Conservation (phyloP, 2,888 invertebrate genomes). For the Caenorhabditis japonica region DNA sequence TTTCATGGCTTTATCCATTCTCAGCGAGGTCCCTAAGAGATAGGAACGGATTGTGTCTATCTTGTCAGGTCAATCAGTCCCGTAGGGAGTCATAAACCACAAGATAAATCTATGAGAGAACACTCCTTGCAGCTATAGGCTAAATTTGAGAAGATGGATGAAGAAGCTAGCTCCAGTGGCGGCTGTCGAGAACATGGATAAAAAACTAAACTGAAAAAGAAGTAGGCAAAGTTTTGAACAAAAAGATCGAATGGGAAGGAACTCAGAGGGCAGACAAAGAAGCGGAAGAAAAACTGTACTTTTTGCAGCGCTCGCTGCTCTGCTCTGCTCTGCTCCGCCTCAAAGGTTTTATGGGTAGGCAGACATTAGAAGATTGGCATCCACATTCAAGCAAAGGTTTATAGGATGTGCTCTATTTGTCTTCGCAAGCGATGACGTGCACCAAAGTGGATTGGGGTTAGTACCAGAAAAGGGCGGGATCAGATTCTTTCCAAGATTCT, state of each 20-base stretch:
- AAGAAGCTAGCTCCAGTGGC: constrained; percentile 26
- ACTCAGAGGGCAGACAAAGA: no score
- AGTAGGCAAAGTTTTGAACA: no score
- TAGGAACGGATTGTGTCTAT: constrained; percentile 40
- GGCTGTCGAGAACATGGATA: constrained; percentile 1
- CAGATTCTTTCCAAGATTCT: neutral
- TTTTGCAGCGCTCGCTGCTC: constrained; percentile 28
- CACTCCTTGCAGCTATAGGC: constrained; percentile 19
- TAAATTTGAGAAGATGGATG: constrained; percentile 45
- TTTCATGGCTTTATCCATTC: constrained; percentile 18
- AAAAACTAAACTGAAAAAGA: neutral
- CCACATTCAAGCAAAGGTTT: constrained; percentile 23
- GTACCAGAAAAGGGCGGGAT: constrained; percentile 3
- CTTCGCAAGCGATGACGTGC: constrained; percentile 24
- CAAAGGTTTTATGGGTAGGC: constrained; percentile 25
- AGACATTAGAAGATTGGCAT: constrained; percentile 45
- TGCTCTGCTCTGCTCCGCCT: constrained; percentile 22
- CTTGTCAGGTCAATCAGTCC: constrained; percentile 56
- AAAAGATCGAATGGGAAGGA: no score
- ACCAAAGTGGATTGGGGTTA: constrained; percentile 19
- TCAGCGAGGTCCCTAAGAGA: constrained; percentile 34
- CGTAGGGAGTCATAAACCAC: constrained; percentile 54
- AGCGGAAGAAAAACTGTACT: constrained; percentile 37
- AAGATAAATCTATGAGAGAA: constrained; percentile 57
- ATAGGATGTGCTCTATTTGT: constrained; percentile 45